Evolutionary conservation across 1,140 invertebrate genomes (phyloP).

Genomic region (Amyelois transitella): DNA sequence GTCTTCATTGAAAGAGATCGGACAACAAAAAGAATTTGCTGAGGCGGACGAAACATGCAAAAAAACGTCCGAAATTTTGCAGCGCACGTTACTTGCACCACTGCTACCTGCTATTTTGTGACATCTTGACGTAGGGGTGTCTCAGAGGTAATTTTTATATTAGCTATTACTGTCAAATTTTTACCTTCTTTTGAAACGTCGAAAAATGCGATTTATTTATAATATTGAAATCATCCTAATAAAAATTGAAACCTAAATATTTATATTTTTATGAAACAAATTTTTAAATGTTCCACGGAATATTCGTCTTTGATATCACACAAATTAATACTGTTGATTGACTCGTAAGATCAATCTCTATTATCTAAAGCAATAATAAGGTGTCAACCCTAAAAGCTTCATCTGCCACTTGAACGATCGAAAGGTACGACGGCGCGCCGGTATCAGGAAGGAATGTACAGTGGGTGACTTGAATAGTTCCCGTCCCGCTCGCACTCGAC

Average conservation of each 20-base stretch:
- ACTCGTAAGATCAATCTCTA: not conserved
- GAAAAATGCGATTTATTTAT: not conserved
- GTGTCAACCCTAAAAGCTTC: constrained; percentile 70
- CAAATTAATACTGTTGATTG: not conserved
- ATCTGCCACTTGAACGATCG: constrained; percentile 74
- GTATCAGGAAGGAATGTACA: constrained; percentile 74
- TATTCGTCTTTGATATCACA: not conserved
- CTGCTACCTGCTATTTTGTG: constrained; percentile 67
- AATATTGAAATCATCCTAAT: not conserved
- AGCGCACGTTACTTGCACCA: constrained; percentile 45
- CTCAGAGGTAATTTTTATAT: constrained; percentile 3
- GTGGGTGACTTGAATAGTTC: constrained; percentile 69
- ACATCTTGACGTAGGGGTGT: constrained; percentile 62
- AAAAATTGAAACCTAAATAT: not conserved
- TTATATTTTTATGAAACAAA: not conserved
- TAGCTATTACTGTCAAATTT: not conserved
- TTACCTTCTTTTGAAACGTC: not conserved
- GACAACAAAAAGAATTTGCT: constrained; percentile 32
- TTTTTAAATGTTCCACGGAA: not conserved
- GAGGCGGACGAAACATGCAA: constrained; percentile 37
- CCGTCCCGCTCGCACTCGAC: constrained; percentile 59
- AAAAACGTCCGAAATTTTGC: constrained; percentile 61
- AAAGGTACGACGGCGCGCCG: constrained; percentile 70
- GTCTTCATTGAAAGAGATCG: constrained; percentile 32
- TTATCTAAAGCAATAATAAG: constrained; percentile 12